Conservation (phyloP, 2,888 invertebrate genomes). For the Acanthacorydalis orientalis region DNA sequence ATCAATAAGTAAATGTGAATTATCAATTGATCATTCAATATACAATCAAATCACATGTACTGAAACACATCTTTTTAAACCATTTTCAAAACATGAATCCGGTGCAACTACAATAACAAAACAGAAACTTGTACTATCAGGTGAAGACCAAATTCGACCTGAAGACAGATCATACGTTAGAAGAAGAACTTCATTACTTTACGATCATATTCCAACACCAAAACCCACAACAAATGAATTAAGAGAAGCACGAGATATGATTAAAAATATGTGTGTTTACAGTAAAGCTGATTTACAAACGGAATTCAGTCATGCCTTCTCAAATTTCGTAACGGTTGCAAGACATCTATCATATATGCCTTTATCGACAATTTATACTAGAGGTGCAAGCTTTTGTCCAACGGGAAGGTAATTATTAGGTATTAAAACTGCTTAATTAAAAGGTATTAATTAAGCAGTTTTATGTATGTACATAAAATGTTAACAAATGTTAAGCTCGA, state of each 20-base stretch:
- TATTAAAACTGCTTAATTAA: too few relatives aligned
- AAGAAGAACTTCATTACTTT: constrained; percentile 45
- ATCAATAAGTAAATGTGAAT: constrained; percentile 52
- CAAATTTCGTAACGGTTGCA: constrained; percentile 48
- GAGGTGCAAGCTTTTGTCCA: constrained; percentile 46
- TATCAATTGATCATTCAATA: constrained; percentile 60
- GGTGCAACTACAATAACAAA: constrained; percentile 53
- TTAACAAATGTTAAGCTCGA: too few relatives aligned
- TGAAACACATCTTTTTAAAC: constrained; percentile 57
- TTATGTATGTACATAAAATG: too few relatives aligned
- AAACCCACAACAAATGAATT: constrained; percentile 55
- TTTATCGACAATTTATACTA: constrained; percentile 42
- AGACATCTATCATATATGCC: constrained; percentile 50
- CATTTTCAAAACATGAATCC: constrained; percentile 55
- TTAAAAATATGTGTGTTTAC: constrained; percentile 48
- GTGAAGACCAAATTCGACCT: constrained; percentile 34
- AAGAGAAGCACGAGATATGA: constrained; percentile 48
- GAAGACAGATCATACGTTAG: constrained; percentile 33
- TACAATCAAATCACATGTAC: constrained; percentile 53
- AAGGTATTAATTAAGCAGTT: too few relatives aligned
- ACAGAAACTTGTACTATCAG: constrained; percentile 36
- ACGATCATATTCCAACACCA: constrained; percentile 49
- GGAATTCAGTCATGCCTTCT: constrained; percentile 43
- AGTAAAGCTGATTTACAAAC: constrained; percentile 40
- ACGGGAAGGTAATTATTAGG: constrained; percentile 46